A percentile compares a stretch with the other conserved stretches of the same genome.
Evolutionary conservation across 2,113 vertebrate species (phyloP).

Genomic region (Neomonachus schauinslandi): DNA sequence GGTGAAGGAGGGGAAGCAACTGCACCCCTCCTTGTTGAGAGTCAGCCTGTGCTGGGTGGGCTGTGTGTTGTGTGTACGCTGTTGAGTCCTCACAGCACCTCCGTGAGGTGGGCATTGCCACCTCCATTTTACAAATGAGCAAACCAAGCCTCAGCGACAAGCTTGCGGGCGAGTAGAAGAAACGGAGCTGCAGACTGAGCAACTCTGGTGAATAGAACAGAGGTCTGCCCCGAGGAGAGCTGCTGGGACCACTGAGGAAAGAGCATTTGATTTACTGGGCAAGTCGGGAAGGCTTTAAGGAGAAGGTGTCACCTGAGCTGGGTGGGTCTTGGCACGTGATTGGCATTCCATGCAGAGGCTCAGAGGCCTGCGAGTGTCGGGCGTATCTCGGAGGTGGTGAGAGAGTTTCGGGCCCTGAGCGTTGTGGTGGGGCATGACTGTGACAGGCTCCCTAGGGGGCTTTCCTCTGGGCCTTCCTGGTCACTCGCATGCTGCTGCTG

Average conservation of each 20-base stretch:
- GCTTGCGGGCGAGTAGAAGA: not conserved
- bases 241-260: not conserved
- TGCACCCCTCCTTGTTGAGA: not conserved
- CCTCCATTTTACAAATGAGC: not conserved
- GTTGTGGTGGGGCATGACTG: rapidly evolving
- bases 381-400: not conserved
- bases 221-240: not conserved
- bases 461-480: not conserved
- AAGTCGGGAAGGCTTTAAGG: not conserved
- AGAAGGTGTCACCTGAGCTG: not conserved
- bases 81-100: not conserved
- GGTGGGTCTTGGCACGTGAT: not conserved
- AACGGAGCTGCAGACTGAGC: no score
- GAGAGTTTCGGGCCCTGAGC: not conserved
- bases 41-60: not conserved
- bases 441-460: no score
- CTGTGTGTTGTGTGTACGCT: not conserved
- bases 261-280: not conserved
- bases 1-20: not conserved
- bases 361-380: not conserved
- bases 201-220: not conserved
- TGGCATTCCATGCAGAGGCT: not conserved
- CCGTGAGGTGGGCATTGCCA: not conserved
- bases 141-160: not conserved
- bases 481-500: not conserved